Base-by-base conservation (phyloP, 2,797 vertebrate species). In the Merluccius polli region DNA sequence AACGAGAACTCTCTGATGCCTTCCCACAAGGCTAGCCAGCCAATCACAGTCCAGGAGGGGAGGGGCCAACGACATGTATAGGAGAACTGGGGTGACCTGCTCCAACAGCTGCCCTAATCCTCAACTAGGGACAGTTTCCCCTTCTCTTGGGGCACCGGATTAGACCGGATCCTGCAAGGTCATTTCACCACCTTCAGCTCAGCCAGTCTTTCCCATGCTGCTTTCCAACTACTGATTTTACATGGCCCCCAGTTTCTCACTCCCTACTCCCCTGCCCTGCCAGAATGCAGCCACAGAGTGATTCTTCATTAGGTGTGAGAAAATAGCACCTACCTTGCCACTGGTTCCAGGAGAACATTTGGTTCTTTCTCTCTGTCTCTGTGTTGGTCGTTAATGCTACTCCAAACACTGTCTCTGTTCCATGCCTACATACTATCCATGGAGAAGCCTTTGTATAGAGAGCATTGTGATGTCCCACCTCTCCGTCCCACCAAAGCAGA, bases 31-130 rank as follows among this genome's bases (percentile, higher is more conserved):
- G 69, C 68, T 31, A 59, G 63, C 36, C 77, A 73, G 77, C 91
- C 91, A 93, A 90, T 90, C 79, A 74, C 73, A 86, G 83, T 12
- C 0, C 10, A 33, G 6, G 44, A 16, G 44, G 6, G 87, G 83
- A 77, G 86, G 88, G 75, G 84, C 82, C 77, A 86, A 73, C 78
- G 84, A 82, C 84, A 83, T 84, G 80, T 75, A 82, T 85, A 82
- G 74, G 33, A 86, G 82, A 83, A 89, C 81, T 76, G 70, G 75
- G 75, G 78, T 90, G 89, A 92, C 86, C 87, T 87, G 79, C 78
- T 90, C 85, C 81, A 91, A 89, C 91, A 91, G 91, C 91, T 92
- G 91, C 85, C 83, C 82, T 89, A 84, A 91, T 88, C 90, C 89
- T 89, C 32, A 90, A 85, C 85, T 63, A 82, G 84, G 87, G 83